Conservation (phyloP, 2,888 invertebrate genomes). For the Ichneumon xanthorius region DNA sequence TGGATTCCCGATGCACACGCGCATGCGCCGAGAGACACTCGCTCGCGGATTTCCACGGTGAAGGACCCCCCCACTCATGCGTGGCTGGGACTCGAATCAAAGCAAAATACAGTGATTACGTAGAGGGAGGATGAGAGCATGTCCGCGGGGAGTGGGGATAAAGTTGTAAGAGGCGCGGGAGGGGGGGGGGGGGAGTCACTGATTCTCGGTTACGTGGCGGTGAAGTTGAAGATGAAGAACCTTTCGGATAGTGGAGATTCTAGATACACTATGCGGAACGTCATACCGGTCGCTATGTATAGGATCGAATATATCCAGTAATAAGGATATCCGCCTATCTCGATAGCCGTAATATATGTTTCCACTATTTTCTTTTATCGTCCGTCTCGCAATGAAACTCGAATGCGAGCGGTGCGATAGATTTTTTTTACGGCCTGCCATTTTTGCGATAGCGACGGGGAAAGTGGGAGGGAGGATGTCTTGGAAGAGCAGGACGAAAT, state of each 20-base stretch:
- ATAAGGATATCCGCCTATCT: constrained; percentile 67
- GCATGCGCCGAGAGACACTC: constrained; percentile 42
- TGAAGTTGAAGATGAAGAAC: constrained; percentile 45
- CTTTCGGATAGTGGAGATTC: constrained; percentile 43
- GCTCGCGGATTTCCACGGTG: constrained; percentile 39
- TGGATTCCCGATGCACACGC: background rate
- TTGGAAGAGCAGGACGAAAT: constrained; percentile 17
- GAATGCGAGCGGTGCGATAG: constrained; percentile 24
- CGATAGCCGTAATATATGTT: constrained; percentile 61
- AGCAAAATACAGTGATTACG: constrained; percentile 63
- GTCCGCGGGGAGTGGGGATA: constrained; percentile 49
- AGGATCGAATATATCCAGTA: constrained; percentile 58
- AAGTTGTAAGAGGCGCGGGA: constrained; percentile 27
- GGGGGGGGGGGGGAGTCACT: constrained; percentile 37
- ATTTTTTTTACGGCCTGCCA: constrained; percentile 23
- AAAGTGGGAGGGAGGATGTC: constrained; percentile 1
- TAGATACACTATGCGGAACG: constrained; percentile 35
- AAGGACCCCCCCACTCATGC: constrained; percentile 14
- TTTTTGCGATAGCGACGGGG: constrained; percentile 22
- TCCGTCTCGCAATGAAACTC: background rate
- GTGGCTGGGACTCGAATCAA: constrained; percentile 53
- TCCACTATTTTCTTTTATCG: constrained; percentile 47
- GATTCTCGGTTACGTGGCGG: constrained; percentile 58
- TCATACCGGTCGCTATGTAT: constrained; percentile 6
- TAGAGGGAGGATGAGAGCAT: constrained; percentile 42